A percentile compares a stretch with the other conserved stretches of the same genome.
These are phyloP conservation scores for Delichon dasypus DNA, from an alignment of 2,797 vertebrate genomes.

Conservation along the genomic window DNA sequence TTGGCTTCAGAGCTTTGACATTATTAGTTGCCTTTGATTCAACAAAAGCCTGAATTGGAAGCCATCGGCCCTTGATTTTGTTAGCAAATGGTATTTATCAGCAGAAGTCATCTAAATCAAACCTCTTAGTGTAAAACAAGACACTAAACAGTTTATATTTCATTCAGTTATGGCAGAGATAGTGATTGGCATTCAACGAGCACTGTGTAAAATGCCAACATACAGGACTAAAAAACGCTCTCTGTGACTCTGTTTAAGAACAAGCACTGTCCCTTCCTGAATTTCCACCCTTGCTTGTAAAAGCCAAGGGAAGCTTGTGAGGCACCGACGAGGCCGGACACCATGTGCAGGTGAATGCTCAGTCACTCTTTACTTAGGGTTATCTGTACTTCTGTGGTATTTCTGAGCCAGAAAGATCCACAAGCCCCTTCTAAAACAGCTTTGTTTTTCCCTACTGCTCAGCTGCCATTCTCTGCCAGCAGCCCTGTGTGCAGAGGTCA, in stretches of 20 bases:
- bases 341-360: neutral
- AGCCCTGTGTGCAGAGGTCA: neutral
- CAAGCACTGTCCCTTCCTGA: fast-evolving
- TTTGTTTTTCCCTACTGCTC: neutral
- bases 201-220: neutral
- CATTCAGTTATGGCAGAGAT: neutral
- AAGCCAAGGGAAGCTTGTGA: neutral
- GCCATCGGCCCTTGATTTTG: neutral
- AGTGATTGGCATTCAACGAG: neutral
- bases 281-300: neutral
- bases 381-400: neutral
- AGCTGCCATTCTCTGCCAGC: neutral
- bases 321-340: neutral
- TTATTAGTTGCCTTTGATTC: neutral
- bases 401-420: neutral
- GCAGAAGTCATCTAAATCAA: neutral
- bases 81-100: neutral
- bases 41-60: neutral
- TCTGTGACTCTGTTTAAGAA: neutral
- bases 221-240: neutral
- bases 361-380: neutral
- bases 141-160: neutral
- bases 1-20: neutral
- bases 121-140: neutral
- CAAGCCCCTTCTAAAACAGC: neutral